Evolutionary conservation across 2,113 vertebrate genomes (phyloP).

Genomic region (Silurus meridionalis): DNA sequence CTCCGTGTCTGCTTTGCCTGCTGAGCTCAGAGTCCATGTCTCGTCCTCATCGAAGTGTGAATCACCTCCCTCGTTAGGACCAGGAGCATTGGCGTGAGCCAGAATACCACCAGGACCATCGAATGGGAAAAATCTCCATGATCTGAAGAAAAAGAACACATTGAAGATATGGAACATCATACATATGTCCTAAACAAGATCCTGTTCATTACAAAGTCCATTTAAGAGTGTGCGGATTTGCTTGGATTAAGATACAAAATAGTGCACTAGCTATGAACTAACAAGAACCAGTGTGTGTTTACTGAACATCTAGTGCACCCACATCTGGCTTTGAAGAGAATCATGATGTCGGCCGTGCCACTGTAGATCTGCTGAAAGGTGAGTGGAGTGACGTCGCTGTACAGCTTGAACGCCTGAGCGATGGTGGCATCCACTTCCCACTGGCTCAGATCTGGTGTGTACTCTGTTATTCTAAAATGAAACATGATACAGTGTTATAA

Average conservation of each 20-base stretch:
- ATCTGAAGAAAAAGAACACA: conserved; percentile 50
- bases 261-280: not conserved
- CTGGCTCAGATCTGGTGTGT: conserved; percentile 65
- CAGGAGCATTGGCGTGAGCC: conserved; percentile 74
- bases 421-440: conserved; percentile 65
- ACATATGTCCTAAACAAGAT: not conserved
- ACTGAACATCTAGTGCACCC: conserved; percentile 33
- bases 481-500: too few species aligned
- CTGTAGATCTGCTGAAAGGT: conserved; percentile 66
- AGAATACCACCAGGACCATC: conserved; percentile 67
- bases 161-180: not conserved
- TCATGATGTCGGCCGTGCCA: conserved; percentile 70
- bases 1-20: conserved; percentile 55
- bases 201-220: not conserved
- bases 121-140: conserved; percentile 73
- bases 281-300: not conserved
- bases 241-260: too few species aligned
- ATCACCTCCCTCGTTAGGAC: conserved; percentile 65
- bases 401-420: conserved; percentile 67
- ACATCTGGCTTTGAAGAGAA: conserved; percentile 69
- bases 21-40: conserved; percentile 63
- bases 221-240: not conserved
- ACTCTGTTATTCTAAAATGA: conserved; percentile 65
- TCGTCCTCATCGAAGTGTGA: conserved; percentile 78
- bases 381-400: conserved; percentile 71